Percentiles rank a stretch among this genome's conserved stretches.
phyloP scores from a whole-genome alignment of 2,113 vertebrate genomes.

The Oryzias woworae region DNA sequence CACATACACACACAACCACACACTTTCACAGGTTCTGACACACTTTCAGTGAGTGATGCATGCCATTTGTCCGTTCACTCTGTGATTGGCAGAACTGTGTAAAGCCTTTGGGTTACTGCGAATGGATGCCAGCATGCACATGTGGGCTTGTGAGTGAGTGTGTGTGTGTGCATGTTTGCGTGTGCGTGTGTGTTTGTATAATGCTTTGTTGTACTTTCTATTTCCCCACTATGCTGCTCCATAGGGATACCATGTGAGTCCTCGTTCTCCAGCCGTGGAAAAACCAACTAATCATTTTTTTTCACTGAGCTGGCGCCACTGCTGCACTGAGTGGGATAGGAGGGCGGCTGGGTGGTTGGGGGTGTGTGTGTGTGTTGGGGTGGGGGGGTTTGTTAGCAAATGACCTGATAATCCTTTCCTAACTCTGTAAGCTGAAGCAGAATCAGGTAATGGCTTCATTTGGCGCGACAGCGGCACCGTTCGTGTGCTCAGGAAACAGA shows the following conservation, averaged over 20 bases:
- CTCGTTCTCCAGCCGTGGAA: constrained; percentile 77
- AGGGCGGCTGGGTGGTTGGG: constrained; percentile 28
- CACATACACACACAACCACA: constrained; percentile 13
- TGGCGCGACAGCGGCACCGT: constrained; percentile 57
- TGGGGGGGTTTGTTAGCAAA: constrained; percentile 37
- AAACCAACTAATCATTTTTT: constrained; percentile 63
- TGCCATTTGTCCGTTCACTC: constrained; percentile 42
- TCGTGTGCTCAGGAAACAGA: constrained; percentile 39
- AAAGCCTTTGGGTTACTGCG: constrained; percentile 24
- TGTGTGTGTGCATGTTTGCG: constrained; percentile 31
- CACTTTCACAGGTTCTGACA: constrained; percentile 14
- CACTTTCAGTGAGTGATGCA: constrained; percentile 50
- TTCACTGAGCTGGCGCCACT: constrained; percentile 80
- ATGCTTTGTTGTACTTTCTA: constrained; percentile 84
- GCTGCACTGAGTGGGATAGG: constrained; percentile 63
- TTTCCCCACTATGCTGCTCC: constrained; percentile 87
- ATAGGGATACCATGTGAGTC: constrained; percentile 95
- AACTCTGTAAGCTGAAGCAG: constrained; percentile 34
- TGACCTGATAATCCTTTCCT: constrained; percentile 21
- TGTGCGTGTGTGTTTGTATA: constrained; percentile 72
- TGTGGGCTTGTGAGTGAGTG: constrained; percentile 18
- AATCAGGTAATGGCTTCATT: constrained; percentile 41
- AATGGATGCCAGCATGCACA: constrained; percentile 54
- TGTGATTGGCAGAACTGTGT: constrained; percentile 36
- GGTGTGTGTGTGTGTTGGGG: constrained; percentile 27